A percentile compares a stretch with the other conserved stretches of the same genome.
phyloP scores from a whole-genome alignment of 2,888 invertebrate genomes.

The Scrobipalpa costella region DNA sequence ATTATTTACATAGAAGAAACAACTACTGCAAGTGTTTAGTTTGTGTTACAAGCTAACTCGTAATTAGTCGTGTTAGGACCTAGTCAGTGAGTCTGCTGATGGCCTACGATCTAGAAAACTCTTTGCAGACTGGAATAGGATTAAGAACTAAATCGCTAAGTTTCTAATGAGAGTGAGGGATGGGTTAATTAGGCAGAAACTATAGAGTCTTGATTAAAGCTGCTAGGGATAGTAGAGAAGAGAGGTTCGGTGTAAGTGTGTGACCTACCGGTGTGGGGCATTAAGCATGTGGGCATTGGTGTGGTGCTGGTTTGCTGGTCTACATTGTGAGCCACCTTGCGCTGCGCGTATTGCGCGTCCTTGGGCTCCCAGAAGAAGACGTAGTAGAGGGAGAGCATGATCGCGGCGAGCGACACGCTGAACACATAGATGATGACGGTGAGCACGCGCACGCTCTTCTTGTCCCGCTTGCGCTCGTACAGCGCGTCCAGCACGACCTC shows the following conservation, averaged over 20 bases:
- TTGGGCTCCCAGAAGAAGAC: constrained; percentile 96
- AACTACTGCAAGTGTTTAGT: not conserved
- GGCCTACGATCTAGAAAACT: not conserved
- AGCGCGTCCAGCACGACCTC: constrained; percentile 87
- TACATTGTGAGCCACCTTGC: constrained; percentile 77
- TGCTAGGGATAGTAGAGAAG: constrained; percentile 25
- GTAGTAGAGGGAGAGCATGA: constrained; percentile 96
- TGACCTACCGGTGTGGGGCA: constrained; percentile 79
- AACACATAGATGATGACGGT: constrained; percentile 97
- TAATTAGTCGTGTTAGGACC: constrained; percentile 2
- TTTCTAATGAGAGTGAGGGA: not conserved
- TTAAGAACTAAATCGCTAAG: not conserved
- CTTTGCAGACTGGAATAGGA: not conserved
- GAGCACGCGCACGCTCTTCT: constrained; percentile 93
- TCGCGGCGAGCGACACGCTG: constrained; percentile 96
- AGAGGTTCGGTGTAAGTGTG: constrained; percentile 64
- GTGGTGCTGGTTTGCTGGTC: constrained; percentile 76
- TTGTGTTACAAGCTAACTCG: constrained; percentile 13
- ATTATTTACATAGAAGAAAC: constrained; percentile 17
- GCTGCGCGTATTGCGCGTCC: constrained; percentile 76
- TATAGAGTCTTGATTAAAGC: constrained; percentile 14
- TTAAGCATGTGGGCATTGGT: constrained; percentile 80
- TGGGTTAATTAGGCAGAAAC: not conserved
- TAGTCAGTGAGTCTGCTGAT: not conserved
- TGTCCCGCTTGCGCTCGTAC: constrained; percentile 91